phyloP scores from a whole-genome alignment of 1,140 invertebrate species.

The Polyergus mexicanus region DNA sequence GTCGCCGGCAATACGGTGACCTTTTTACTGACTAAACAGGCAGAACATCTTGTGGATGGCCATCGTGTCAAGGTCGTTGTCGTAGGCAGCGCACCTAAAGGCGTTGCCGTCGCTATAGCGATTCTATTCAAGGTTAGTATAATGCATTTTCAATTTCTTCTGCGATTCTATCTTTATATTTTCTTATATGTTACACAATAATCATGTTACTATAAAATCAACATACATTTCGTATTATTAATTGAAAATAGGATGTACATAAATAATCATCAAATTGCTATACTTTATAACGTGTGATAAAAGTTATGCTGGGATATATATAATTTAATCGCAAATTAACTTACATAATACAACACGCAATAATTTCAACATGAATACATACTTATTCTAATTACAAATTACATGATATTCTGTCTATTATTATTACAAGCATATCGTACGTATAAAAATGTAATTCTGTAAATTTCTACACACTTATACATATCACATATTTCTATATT shows the following conservation, averaged over 20 bases:
- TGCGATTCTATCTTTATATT: not conserved
- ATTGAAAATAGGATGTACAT: not conserved
- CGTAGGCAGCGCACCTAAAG: conserved; percentile 78
- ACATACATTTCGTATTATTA: conserved; percentile 3
- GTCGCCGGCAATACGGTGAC: conserved; percentile 74
- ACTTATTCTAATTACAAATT: too few species aligned
- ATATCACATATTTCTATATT: not conserved
- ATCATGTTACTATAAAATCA: conserved; percentile 7
- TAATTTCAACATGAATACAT: too few species aligned
- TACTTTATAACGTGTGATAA: not conserved
- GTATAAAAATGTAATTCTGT: not conserved
- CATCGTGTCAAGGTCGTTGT: conserved; percentile 81
- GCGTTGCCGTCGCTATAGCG: conserved; percentile 80
- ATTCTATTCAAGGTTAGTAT: conserved; percentile 80
- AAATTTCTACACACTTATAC: not conserved
- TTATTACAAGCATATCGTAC: not conserved
- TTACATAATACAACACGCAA: not conserved
- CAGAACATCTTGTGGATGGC: conserved; percentile 75
- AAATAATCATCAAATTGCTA: not conserved
- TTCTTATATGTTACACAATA: not conserved
- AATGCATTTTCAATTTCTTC: not conserved
- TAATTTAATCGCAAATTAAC: not conserved
- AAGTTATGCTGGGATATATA: not conserved
- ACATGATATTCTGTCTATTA: too few species aligned
- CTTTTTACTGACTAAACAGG: conserved; percentile 80